A percentile compares a stretch with the other conserved stretches of the same genome.
Evolutionary conservation across 2,113 vertebrate species (phyloP).

Genomic region (Hippocampus mohnikei): DNA sequence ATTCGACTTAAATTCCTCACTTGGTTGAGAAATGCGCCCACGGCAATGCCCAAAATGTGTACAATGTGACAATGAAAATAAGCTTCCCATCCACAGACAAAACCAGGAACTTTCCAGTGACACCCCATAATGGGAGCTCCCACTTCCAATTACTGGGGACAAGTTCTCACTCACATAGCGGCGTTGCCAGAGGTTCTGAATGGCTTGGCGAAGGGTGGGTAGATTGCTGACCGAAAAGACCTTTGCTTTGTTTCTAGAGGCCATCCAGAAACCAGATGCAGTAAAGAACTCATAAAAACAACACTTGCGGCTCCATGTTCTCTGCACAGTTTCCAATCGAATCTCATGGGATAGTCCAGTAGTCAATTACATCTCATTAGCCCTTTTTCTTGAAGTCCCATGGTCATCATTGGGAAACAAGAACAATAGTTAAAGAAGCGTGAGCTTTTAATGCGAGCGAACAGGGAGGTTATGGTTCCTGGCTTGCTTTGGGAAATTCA

Average conservation of each 20-base stretch:
- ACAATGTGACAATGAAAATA: constrained; percentile 35
- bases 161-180: constrained; percentile 24
- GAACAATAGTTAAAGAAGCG: constrained; percentile 56
- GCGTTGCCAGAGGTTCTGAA: constrained; percentile 40
- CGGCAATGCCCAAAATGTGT: constrained; percentile 21
- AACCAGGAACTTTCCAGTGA: constrained; percentile 54
- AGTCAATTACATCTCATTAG: constrained; percentile 39
- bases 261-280: constrained; percentile 26
- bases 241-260: constrained; percentile 34
- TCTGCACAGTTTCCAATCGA: constrained; percentile 4
- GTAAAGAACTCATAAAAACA: constrained; percentile 21
- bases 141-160: constrained; percentile 50
- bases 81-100: constrained; percentile 47
- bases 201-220: constrained; percentile 38
- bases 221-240: constrained; percentile 38
- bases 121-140: constrained; percentile 61
- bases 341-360: constrained; percentile 22
- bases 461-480: constrained; percentile 38
- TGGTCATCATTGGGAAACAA: constrained; percentile 52
- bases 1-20: constrained; percentile 4
- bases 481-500: constrained; percentile 58
- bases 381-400: constrained; percentile 45
- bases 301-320: constrained; percentile 6
- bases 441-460: constrained; percentile 45
- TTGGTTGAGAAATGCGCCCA: constrained; percentile 25